A percentile compares a stretch with the other conserved stretches of the same genome.
These are phyloP conservation scores for Phallusia fumigata DNA, from an alignment of 23 tunicate species.

Conservation along the genomic window DNA sequence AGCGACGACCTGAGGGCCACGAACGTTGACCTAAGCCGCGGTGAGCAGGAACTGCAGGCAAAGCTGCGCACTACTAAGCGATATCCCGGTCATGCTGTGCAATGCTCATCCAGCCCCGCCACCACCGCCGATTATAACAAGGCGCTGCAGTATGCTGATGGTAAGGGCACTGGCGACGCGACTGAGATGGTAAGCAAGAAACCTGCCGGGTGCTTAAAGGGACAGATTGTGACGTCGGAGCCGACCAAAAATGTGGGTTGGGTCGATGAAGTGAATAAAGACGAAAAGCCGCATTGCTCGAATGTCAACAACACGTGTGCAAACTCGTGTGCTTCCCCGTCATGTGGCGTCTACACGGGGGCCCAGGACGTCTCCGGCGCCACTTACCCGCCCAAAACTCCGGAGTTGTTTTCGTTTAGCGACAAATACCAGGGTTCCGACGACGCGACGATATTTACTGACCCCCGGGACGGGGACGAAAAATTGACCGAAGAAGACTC, in stretches of 20 bases:
- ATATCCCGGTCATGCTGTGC: constrained; percentile 48
- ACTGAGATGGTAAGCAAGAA: neutral
- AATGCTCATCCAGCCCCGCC: neutral
- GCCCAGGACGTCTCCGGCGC: constrained; percentile 25
- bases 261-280: constrained; percentile 7
- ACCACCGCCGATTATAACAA: constrained; percentile 39
- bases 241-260: constrained; percentile 8
- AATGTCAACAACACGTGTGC: neutral
- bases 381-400: constrained; percentile 2
- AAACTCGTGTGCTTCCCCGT: neutral
- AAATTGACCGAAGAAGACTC: neutral
- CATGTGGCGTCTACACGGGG: constrained; percentile 1
- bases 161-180: constrained; percentile 7
- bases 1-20: constrained; percentile 8
- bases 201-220: neutral
- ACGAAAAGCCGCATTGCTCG: neutral
- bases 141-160: constrained; percentile 49
- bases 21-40: neutral
- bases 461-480: neutral
- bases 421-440: neutral
- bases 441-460: neutral
- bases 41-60: neutral
- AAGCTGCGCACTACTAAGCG: constrained; percentile 1
- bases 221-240: constrained; percentile 17
- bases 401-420: neutral